phyloP scores from a whole-genome alignment of 2,113 vertebrate genomes.

The Passer domesticus region DNA sequence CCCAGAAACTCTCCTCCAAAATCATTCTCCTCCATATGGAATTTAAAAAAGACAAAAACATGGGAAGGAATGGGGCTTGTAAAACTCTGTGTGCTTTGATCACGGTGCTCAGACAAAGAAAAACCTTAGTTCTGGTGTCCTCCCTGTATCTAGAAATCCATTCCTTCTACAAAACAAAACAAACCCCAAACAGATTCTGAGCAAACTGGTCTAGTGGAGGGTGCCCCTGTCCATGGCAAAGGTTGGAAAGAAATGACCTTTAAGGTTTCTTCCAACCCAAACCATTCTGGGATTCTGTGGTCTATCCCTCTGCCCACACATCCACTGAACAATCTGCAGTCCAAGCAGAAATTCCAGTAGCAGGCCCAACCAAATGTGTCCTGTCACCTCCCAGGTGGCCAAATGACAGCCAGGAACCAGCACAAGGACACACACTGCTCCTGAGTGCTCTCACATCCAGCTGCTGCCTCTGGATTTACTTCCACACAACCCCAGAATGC shows the following conservation, averaged over 20 bases:
- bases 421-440: not conserved
- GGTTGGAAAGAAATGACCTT: not conserved
- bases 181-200: not conserved
- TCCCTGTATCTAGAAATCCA: not conserved
- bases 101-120: not conserved
- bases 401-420: not conserved
- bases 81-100: not conserved
- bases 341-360: not conserved
- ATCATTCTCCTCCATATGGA: accelerated
- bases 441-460: not conserved
- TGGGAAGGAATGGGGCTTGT: not conserved
- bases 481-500: not conserved
- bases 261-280: not conserved
- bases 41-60: not conserved
- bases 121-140: not conserved
- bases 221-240: not conserved
- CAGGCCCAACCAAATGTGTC: not conserved
- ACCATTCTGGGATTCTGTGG: not conserved
- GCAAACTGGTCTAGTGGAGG: not conserved
- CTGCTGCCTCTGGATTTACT: not conserved
- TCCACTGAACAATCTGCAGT: not conserved
- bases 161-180: not conserved
- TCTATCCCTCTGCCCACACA: not conserved
- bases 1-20: not conserved
- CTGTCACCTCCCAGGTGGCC: not conserved